Conservation (phyloP, 2,797 vertebrate genomes). For the Chromis chromis region DNA sequence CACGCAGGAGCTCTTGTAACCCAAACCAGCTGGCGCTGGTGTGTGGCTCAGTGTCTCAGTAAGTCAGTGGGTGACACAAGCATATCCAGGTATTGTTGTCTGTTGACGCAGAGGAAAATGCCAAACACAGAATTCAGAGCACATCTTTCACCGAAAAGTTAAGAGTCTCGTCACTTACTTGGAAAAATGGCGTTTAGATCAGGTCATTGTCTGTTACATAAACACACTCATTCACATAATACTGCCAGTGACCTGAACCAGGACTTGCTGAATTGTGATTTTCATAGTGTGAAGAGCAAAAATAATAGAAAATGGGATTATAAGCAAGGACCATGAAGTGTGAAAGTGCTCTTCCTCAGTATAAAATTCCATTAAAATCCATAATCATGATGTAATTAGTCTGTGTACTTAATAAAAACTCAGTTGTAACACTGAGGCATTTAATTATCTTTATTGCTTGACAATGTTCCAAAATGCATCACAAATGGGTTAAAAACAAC, state of each 20-base stretch:
- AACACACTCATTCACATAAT: background rate
- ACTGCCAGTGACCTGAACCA: background rate
- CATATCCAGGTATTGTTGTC: slow-evolving; percentile 1
- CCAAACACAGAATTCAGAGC: background rate
- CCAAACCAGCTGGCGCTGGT: background rate
- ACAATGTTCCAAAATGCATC: too few species aligned
- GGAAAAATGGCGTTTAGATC: slow-evolving; percentile 1
- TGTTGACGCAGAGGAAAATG: background rate
- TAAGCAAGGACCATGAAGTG: background rate
- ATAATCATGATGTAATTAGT: too few species aligned
- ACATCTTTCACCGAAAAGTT: slow-evolving; percentile 12
- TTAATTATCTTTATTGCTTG: too few species aligned
- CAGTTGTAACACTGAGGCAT: too few species aligned
- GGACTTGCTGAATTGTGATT: background rate
- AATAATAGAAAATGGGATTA: too few species aligned
- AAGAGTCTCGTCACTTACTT: slow-evolving; percentile 15
- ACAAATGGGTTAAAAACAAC: too few species aligned
- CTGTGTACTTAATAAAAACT: too few species aligned
- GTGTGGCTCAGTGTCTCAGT: background rate
- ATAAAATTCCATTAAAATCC: too few species aligned
- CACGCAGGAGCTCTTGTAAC: background rate
- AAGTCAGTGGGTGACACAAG: background rate
- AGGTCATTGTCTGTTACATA: slow-evolving; percentile 4
- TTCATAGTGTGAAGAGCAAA: background rate
- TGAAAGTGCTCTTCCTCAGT: too few species aligned